Evolutionary conservation across 1,140 invertebrate species (phyloP), one percentile per base, ranked within the genome.

Genomic region (Drosophila fuyamai): DNA sequence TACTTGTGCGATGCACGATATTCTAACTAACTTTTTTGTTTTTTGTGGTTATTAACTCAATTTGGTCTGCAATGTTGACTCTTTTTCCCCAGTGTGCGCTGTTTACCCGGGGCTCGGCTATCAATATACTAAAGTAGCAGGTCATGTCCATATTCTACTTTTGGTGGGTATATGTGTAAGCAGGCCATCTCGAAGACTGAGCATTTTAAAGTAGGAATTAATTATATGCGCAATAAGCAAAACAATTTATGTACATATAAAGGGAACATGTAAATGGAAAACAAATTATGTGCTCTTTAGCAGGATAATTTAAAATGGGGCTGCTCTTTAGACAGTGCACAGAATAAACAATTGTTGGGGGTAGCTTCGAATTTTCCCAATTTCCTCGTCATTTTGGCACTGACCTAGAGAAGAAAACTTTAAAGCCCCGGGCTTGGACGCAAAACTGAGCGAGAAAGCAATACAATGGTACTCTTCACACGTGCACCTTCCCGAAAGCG

Each of bases 61-160:
- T 27, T 27, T 12, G 4, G 18, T 5, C 10, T 13, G 10, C 10
- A 14, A 29, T 7, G 7, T 29, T 3, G 46, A 5, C 23, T 27
- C 9, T 18, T 12, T 53, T 36, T 7, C 29, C 29, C 32, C 50
- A 53, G 16, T 53, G 29, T 53, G 50, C 32, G 29, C 10, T 18
- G 32, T 35, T 53, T 53, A 16, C 32, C 61, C 57, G 61, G 60
- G 44, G 40, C 53, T 63, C 44, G 59, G 41, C 47, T 65, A 50
- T 60, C 59, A 36, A 40, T 13, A 58, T 47, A 60, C 50, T 46
- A 7, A 12, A 53, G 50, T 53, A 48, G 23, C 46, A 36, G 50
- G 46, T 48, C 50, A 36, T 10, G 14, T 36, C 12, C 10, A 36
- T 35, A 36, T 18, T 53, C 9, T 36, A 36, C 50, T 12, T 53